phyloP scores from a whole-genome alignment of 2,888 invertebrate genomes.

The Acleris literana region DNA sequence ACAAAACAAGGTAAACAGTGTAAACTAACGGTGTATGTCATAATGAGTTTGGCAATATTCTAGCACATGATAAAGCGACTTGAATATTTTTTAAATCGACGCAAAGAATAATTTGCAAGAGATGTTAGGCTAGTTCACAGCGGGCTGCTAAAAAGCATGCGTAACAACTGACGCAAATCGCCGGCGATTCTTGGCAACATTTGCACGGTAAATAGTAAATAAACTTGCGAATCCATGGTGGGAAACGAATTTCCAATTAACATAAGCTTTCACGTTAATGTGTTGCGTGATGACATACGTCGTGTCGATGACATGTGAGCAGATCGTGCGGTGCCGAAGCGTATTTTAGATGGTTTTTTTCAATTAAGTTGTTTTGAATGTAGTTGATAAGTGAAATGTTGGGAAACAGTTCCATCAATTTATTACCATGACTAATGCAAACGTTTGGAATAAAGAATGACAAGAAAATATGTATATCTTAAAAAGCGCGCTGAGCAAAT shows the following conservation, averaged over 20 bases:
- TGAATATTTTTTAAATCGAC: constrained; percentile 61
- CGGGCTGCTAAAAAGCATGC: constrained; percentile 60
- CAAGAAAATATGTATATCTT: too few relatives aligned
- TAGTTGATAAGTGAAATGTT: constrained; percentile 7
- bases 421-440: neutral
- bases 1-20: neutral
- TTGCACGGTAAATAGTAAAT: constrained; percentile 41
- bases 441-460: neutral
- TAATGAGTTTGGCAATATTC: constrained; percentile 17
- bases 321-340: constrained; percentile 11
- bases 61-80: constrained; percentile 37
- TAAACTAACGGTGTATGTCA: neutral
- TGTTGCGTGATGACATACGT: constrained; percentile 15
- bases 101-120: constrained; percentile 54
- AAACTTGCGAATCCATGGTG: constrained; percentile 23
- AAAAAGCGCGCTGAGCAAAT: too few relatives aligned
- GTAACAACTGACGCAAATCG: constrained; percentile 69
- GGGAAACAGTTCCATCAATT: neutral
- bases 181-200: constrained; percentile 43
- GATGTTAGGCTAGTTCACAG: constrained; percentile 62
- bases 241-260: constrained; percentile 30
- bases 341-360: constrained; percentile 9
- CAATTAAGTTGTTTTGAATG: constrained; percentile 22
- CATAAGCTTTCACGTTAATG: constrained; percentile 22
- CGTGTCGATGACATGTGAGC: constrained; percentile 29